Evolutionary conservation across 1,140 invertebrate genomes (phyloP), one percentile per base, ranked within the genome.

Genomic region (Drosophila gunungcola): DNA sequence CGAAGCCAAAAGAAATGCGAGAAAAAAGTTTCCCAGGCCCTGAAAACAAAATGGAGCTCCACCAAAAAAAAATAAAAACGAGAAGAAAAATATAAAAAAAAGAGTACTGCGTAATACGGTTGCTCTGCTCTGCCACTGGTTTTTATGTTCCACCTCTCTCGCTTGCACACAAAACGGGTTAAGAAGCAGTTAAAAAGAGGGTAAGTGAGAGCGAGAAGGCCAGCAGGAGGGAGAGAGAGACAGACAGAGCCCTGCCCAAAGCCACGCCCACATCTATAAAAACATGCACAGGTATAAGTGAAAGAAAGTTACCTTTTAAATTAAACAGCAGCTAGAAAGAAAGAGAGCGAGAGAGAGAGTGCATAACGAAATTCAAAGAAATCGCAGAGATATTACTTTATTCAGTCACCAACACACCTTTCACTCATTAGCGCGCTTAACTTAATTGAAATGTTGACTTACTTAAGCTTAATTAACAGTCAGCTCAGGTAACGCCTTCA

Each of bases 101-200:
- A 9, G 34, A 62, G 60, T 34, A 34, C 52, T 29, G 75, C 75
- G 73, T 78, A 78, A 88, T 61, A 83, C 83, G 62, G 83, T 81
- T 79, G 83, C 79, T 51, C 70, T 64, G 78, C 61, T 75, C 70
- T 79, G 83, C 83, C 83, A 88, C 83, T 88, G 83, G 83, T 88
- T 77, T 88, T 88, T 60, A 72, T 34, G 27, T 11, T 46, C 34
- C 42, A 43, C 41, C 46, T 49, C 73, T 55, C 73, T 55, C 62
- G 51, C 61, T 48, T 45, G 42, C 49, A 70, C 62, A 57, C 39
- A 86, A 62, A 81, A 86, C 78, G 81, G 77, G 81, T 85, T 85
- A 75, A 69, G 73, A 52, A 52, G 64, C 64, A 52, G 45, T 64
- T 64, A 46, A 52, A 54, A 32, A 42, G 65, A 60, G 54, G 41